phyloP scores from a whole-genome alignment of 2,113 vertebrate species.

The Pipa parva region DNA sequence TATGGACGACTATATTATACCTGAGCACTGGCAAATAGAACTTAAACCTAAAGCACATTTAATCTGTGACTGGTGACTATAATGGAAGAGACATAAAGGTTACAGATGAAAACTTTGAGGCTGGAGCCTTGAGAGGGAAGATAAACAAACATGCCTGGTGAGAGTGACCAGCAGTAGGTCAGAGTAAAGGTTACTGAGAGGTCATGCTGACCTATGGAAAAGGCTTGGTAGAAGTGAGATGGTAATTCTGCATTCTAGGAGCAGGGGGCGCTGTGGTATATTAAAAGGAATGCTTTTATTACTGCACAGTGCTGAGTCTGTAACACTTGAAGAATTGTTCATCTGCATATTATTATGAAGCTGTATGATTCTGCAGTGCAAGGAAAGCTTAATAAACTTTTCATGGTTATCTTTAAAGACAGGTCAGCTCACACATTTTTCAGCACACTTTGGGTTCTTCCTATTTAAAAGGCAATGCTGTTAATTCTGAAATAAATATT shows the following conservation, averaged over 20 bases:
- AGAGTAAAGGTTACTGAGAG: slow-evolving; percentile 75
- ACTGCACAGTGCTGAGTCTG: too few relatives aligned
- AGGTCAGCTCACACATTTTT: too few relatives aligned
- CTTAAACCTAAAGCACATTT: slow-evolving; percentile 30
- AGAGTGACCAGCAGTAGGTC: slow-evolving; percentile 76
- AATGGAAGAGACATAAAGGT: slow-evolving; percentile 44
- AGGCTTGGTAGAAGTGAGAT: slow-evolving; percentile 36
- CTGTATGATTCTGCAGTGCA: not conserved
- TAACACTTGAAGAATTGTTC: too few relatives aligned
- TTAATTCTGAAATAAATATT: too few relatives aligned
- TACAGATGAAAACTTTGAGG: slow-evolving; percentile 49
- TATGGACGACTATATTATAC: slow-evolving; percentile 30
- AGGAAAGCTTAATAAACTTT: too few relatives aligned
- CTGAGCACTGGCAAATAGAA: slow-evolving; percentile 28
- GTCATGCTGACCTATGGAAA: slow-evolving; percentile 76
- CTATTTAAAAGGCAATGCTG: too few relatives aligned
- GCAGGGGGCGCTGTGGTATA: slow-evolving; percentile 17
- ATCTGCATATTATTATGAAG: too few relatives aligned
- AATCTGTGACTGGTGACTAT: slow-evolving; percentile 46
- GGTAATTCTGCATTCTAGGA: not conserved
- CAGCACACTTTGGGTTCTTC: too few relatives aligned
- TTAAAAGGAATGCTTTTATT: not conserved
- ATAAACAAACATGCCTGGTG: slow-evolving; percentile 74
- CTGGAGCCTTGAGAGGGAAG: slow-evolving; percentile 58
- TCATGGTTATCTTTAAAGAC: too few relatives aligned